Conservation (phyloP, 1,140 invertebrate species). For the Zaprionus ornatus region DNA sequence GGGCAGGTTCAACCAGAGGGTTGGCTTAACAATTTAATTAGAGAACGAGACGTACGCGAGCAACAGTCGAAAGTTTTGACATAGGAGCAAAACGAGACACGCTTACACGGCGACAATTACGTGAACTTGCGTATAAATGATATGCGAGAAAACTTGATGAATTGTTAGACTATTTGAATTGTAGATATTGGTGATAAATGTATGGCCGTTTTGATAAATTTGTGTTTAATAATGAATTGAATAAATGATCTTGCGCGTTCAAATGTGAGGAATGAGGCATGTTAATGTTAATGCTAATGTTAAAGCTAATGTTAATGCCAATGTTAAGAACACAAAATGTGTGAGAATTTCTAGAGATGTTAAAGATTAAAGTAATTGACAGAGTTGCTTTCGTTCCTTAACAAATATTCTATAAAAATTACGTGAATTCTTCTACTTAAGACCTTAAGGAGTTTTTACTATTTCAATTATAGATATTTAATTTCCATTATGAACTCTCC, state of each 20-base stretch:
- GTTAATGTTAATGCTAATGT: too few relatives aligned
- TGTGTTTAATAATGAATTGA: too few relatives aligned
- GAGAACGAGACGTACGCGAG: constrained; percentile 46
- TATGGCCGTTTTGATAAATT: too few relatives aligned
- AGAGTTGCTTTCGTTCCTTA: too few relatives aligned
- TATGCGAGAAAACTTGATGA: neutral
- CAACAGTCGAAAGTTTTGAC: constrained; percentile 30
- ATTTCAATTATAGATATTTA: neutral
- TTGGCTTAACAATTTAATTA: constrained; percentile 73
- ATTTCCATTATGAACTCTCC: neutral
- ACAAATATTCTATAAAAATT: neutral
- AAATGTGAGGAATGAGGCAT: too few relatives aligned
- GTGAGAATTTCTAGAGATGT: too few relatives aligned
- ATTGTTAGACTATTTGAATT: too few relatives aligned
- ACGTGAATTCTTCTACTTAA: neutral
- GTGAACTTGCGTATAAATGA: neutral
- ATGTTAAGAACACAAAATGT: too few relatives aligned
- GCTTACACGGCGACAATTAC: constrained; percentile 24
- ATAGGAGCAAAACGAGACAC: neutral
- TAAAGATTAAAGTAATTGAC: too few relatives aligned
- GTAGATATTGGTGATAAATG: too few relatives aligned
- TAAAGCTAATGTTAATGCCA: too few relatives aligned
- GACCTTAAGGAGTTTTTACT: neutral
- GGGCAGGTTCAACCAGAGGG: neutral
- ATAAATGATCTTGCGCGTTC: too few relatives aligned